Conservation (phyloP, 2,797 vertebrate genomes). For the Chelon labrosus region DNA sequence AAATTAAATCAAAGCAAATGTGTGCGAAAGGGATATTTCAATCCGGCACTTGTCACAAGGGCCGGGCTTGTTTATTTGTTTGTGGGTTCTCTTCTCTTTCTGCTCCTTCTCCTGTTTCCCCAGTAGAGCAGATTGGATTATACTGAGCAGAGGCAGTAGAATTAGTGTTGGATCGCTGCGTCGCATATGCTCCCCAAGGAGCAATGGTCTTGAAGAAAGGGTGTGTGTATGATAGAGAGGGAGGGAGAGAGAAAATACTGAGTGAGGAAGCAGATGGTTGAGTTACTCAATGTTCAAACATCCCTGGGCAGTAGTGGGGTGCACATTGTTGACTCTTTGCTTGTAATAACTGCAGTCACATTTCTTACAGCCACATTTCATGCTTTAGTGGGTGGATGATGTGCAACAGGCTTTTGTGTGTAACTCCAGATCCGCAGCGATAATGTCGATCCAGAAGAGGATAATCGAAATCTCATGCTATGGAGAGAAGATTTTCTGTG, state of each 20-base stretch:
- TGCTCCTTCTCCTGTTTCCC: constrained; percentile 51
- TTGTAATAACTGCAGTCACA: constrained; percentile 70
- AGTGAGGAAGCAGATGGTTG: constrained; percentile 60
- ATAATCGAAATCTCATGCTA: constrained; percentile 24
- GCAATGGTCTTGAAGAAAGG: constrained; percentile 67
- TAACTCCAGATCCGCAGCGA: constrained; percentile 33
- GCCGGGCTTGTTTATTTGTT: constrained; percentile 55
- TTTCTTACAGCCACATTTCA: constrained; percentile 63
- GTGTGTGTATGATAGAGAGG: constrained; percentile 12
- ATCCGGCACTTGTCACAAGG: constrained; percentile 21
- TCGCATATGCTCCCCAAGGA: constrained; percentile 74
- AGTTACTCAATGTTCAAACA: constrained; percentile 71
- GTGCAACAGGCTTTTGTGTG: constrained; percentile 23
- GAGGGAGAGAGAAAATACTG: constrained; percentile 18
- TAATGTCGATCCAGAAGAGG: constrained; percentile 23
- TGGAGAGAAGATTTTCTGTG: neutral
- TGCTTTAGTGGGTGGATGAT: constrained; percentile 48
- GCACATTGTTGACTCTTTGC: constrained; percentile 71
- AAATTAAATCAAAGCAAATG: constrained; percentile 29
- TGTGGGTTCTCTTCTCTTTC: constrained; percentile 36
- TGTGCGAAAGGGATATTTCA: constrained; percentile 23
- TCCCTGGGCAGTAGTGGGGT: constrained; percentile 63
- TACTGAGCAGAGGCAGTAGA: constrained; percentile 70
- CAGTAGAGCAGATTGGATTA: constrained; percentile 74
- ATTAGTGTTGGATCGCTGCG: constrained; percentile 78